phyloP scores from a whole-genome alignment of 2,113 vertebrate genomes.

The Scatophagus argus region DNA sequence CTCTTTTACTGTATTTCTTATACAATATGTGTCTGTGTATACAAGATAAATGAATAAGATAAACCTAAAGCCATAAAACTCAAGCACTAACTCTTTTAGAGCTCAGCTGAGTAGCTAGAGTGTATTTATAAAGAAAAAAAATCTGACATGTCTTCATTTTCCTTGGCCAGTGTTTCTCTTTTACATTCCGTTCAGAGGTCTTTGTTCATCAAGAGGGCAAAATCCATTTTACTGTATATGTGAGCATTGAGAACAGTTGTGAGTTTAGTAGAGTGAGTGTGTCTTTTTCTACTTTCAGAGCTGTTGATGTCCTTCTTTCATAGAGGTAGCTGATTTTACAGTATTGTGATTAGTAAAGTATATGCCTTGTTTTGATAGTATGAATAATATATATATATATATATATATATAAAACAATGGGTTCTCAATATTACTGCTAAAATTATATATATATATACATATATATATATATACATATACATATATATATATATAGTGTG shows the following conservation, averaged over 20 bases:
- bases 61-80: conserved; percentile 88
- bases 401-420: conserved; percentile 58
- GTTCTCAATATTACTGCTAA: conserved; percentile 63
- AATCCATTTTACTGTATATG: conserved; percentile 70
- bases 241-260: conserved; percentile 75
- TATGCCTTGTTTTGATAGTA: conserved; percentile 79
- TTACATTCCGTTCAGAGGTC: conserved; percentile 75
- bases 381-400: conserved; percentile 61
- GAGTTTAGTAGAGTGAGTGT: conserved; percentile 75
- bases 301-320: conserved; percentile 71
- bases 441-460: conserved; percentile 46
- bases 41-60: conserved; percentile 81
- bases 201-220: conserved; percentile 75
- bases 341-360: conserved; percentile 76
- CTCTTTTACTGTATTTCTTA: conserved; percentile 80
- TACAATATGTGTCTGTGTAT: conserved; percentile 77
- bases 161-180: conserved; percentile 74
- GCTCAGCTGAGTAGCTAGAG: conserved; percentile 82
- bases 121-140: conserved; percentile 72
- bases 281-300: conserved; percentile 80
- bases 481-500: conserved; percentile 30
- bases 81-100: conserved; percentile 86
- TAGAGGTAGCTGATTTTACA: conserved; percentile 74
- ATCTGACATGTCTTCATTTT: conserved; percentile 70
- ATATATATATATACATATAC: conserved; percentile 43